Conservation (phyloP, 1,140 invertebrate species). For the Penaeus japonicus region DNA sequence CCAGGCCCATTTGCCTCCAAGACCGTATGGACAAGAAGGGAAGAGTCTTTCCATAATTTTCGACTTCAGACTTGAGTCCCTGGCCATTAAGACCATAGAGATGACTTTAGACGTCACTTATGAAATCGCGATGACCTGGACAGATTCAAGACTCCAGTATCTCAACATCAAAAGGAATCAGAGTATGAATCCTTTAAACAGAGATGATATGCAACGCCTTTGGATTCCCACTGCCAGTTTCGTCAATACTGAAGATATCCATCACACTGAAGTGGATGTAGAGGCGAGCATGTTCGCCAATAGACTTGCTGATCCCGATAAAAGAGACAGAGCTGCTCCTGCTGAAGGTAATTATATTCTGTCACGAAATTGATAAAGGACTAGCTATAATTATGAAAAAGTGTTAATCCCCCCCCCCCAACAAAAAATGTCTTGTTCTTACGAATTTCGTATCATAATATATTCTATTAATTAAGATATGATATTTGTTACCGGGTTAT, state of each 20-base stretch:
- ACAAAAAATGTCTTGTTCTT: too few species aligned
- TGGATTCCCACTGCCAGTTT: conserved; percentile 39
- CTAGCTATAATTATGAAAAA: too few species aligned
- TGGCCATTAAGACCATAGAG: conserved; percentile 24
- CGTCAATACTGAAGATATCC: conserved; percentile 41
- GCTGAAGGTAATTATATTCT: conserved; percentile 35
- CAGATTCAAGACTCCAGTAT: conserved; percentile 26
- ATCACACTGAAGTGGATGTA: conserved; percentile 25
- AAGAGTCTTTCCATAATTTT: conserved; percentile 23
- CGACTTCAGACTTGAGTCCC: conserved; percentile 19
- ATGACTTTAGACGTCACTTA: conserved; percentile 39
- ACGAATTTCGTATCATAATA: too few species aligned
- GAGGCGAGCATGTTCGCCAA: conserved; percentile 28
- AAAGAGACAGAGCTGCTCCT: conserved; percentile 15
- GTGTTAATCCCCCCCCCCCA: too few species aligned
- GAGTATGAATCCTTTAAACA: conserved; percentile 27
- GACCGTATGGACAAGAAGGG: conserved; percentile 13
- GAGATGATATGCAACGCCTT: not conserved
- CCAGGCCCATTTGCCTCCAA: conserved; percentile 46
- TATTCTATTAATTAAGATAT: too few species aligned
- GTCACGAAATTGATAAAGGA: too few species aligned
- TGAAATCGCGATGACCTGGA: conserved; percentile 35
- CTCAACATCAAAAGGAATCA: conserved; percentile 42
- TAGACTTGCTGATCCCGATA: not conserved
- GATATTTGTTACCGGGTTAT: too few species aligned